Evolutionary conservation across 2,888 invertebrate genomes (phyloP), one percentile per base, ranked within the genome.

Genomic region (Marronus borbonicus): DNA sequence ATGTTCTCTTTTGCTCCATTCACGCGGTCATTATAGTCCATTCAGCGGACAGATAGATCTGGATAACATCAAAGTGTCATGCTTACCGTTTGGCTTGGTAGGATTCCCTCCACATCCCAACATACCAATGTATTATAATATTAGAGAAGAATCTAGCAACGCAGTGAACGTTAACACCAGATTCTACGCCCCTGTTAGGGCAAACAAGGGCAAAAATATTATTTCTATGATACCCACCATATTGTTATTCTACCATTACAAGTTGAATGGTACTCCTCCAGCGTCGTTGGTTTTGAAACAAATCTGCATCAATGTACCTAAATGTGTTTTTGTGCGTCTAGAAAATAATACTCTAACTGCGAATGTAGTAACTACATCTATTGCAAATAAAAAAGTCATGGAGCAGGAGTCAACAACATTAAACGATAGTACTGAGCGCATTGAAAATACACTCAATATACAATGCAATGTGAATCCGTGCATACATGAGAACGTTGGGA

Each of bases 1-100:
- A 49, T 88, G 88, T 79, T 81, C 88, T 0, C 84, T 88, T 58
- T 80, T 88, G 20, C 80, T 88, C 17, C 88, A 88, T 77, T 82
- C 85, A n/a, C 82, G 88, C 20, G 83, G 83, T 52, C 88, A 88
- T 80, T 88, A 82, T 79, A 81, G 77, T n/a, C 58, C 84, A 12
- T 76, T 81, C 12, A 81, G 83, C 68, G 87, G 88, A 12, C 78
- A 83, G 50, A 84, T 88, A 12, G 83, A 87, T 81, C 81, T 88
- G 17, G 82, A 83, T 14, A 80, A 85, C 76, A 79, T 88, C 17
- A 84, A 85, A 74, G 84, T 87, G 55, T 81, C 75, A 60, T 76
- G 83, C 8, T 80, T 88, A 24, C 87, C 87, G 0, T 80, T 86
- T 44, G 85, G 84, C 8, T 81, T 88, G 66, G 87, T 86, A 10